A percentile compares a stretch with the other conserved stretches of the same genome.
These are phyloP conservation scores for Thomomys bottae DNA, from an alignment of 2,113 vertebrate genomes.

Conservation along the genomic window DNA sequence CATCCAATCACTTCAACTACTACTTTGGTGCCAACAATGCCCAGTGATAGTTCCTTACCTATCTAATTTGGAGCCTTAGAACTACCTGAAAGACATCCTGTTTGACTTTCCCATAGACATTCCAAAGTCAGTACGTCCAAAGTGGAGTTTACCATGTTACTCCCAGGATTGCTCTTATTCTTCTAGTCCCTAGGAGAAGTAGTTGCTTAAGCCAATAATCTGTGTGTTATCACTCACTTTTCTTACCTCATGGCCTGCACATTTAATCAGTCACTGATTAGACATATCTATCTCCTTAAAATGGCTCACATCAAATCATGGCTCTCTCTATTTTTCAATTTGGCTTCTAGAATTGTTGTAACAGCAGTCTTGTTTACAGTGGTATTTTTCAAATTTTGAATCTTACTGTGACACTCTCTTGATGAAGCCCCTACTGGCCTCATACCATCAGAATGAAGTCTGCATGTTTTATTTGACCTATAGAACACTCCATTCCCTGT, in stretches of 20 bases:
- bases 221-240: not conserved
- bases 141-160: not conserved
- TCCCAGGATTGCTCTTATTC: not conserved
- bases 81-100: not conserved
- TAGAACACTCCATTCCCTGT: not conserved
- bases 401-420: not conserved
- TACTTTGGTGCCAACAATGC: not conserved
- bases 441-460: not conserved
- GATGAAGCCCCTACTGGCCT: not conserved
- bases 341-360: not conserved
- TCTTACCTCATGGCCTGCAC: not conserved
- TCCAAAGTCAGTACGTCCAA: not conserved
- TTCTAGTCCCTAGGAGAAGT: too few species aligned
- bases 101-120: not conserved
- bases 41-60: not conserved
- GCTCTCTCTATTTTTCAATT: not conserved
- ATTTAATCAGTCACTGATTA: not conserved
- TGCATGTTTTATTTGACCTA: not conserved
- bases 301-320: not conserved
- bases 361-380: not conserved
- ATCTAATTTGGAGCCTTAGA: slow-evolving; percentile 1
- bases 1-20: not conserved
- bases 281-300: not conserved
- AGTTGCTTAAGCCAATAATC: not conserved
- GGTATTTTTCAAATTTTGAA: slow-evolving; percentile 20